Conservation (phyloP, 1,140 invertebrate species). For the Vanessa atalanta region DNA sequence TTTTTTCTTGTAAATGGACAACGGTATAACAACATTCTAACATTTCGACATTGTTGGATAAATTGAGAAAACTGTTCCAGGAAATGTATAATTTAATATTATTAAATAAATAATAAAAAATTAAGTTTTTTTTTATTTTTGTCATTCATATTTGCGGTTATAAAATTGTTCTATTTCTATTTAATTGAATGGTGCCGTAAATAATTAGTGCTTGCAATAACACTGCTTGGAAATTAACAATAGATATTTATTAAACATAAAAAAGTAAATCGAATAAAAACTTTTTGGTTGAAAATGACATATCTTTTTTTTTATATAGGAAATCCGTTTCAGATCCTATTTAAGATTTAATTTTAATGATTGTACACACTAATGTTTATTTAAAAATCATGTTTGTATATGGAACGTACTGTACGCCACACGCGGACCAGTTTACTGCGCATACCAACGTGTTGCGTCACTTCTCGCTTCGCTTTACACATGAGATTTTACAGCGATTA, state of each 20-base stretch:
- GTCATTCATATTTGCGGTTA: not conserved
- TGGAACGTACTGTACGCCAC: not conserved
- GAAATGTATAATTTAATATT: constrained; percentile 20
- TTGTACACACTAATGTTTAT: not conserved
- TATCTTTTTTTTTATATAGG: no score
- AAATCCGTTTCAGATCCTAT: not conserved
- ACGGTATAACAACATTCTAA: constrained; percentile 44
- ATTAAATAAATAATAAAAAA: not conserved
- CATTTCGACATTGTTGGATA: constrained; percentile 31
- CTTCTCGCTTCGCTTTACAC: not conserved
- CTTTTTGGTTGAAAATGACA: no score
- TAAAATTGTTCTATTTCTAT: not conserved
- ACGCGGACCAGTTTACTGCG: not conserved
- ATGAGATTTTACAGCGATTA: not conserved
- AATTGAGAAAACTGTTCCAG: constrained; percentile 34
- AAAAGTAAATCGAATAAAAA: no score
- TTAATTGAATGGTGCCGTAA: no score
- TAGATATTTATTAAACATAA: no score
- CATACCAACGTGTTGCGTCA: constrained; percentile 7
- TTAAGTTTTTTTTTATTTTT: not conserved
- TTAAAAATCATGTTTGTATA: not conserved
- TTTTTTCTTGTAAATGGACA: constrained; percentile 35
- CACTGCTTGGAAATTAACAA: no score
- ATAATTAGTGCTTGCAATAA: no score
- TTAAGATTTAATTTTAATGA: not conserved